Conservation (phyloP, 2,888 invertebrate species). For the Lamellibrachia satsuma region DNA sequence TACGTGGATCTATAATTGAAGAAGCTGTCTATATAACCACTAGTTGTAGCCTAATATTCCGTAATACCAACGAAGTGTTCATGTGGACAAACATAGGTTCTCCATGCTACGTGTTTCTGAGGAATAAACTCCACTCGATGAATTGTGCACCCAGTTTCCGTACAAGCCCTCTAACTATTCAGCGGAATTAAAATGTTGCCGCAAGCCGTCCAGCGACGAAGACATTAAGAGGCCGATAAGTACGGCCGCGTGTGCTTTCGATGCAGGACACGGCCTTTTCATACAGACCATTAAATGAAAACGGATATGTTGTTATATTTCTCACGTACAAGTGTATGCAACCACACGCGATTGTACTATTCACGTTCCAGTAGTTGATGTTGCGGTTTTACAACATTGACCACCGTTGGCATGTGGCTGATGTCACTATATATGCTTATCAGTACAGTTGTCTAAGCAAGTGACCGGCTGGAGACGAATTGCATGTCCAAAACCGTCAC, state of each 20-base stretch:
- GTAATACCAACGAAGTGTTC: too few species aligned
- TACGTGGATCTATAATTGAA: too few species aligned
- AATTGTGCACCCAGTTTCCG: background rate
- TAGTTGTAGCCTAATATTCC: too few species aligned
- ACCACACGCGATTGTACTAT: background rate
- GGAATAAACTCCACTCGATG: too few species aligned
- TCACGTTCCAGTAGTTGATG: background rate
- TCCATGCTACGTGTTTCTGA: too few species aligned
- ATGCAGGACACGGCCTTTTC: too few species aligned
- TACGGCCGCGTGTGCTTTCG: background rate
- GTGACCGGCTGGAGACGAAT: background rate
- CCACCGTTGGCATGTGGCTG: background rate
- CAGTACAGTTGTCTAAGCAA: background rate
- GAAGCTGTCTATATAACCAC: too few species aligned
- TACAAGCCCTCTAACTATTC: background rate
- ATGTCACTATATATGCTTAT: background rate
- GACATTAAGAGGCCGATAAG: background rate
- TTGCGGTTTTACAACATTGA: background rate
- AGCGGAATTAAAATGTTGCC: background rate
- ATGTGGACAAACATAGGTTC: too few species aligned
- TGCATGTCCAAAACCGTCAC: background rate
- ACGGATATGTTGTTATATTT: background rate
- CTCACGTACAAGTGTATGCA: background rate
- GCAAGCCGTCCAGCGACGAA: background rate
- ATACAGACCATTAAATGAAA: too few species aligned